These are phyloP conservation scores for Montipora efflorescens DNA, from an alignment of 64 coral and sea anemone genomes.

Conservation along the genomic window DNA sequence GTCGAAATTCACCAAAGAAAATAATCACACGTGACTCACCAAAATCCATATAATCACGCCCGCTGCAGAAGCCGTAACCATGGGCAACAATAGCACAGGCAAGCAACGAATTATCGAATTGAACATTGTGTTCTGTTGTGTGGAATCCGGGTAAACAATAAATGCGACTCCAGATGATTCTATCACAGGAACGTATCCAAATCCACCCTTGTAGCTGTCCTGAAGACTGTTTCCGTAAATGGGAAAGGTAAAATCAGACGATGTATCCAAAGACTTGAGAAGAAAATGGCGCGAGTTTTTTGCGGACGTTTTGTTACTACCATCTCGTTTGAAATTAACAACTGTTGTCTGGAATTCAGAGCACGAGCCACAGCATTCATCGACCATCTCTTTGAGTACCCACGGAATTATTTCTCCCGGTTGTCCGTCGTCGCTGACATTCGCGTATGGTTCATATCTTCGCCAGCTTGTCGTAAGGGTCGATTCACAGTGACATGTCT, in stretches of 20 bases:
- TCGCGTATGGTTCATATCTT: conserved; percentile 74
- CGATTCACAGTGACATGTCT: conserved; percentile 78
- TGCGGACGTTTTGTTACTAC: conserved; percentile 25
- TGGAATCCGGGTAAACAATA: conserved; percentile 56
- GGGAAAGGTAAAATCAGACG: conserved; percentile 85
- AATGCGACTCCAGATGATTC: conserved; percentile 81
- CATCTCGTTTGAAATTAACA: conserved; percentile 70
- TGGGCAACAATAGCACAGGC: conserved; percentile 60
- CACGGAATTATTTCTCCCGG: conserved; percentile 75
- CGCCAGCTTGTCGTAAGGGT: conserved; percentile 66
- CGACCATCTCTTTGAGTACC: conserved; percentile 52
- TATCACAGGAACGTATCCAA: conserved; percentile 71
- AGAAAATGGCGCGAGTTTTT: conserved; percentile 21
- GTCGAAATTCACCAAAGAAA: no score
- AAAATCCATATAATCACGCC: conserved; percentile 86
- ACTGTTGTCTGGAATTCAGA: conserved; percentile 15
- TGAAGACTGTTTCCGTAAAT: conserved; percentile 50
- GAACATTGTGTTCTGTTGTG: conserved; percentile 52
- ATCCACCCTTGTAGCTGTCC: conserved; percentile 56
- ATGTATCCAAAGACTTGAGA: conserved; percentile 13
- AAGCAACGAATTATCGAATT: conserved; percentile 36
- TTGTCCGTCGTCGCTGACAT: conserved; percentile 42
- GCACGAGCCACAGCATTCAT: conserved; percentile 72
- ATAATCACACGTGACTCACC: conserved; percentile 57
- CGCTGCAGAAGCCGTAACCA: conserved; percentile 68